A percentile compares a stretch with the other conserved stretches of the same genome.
Evolutionary conservation across 2,888 invertebrate species (phyloP).

Genomic region (Stenurella melanura): DNA sequence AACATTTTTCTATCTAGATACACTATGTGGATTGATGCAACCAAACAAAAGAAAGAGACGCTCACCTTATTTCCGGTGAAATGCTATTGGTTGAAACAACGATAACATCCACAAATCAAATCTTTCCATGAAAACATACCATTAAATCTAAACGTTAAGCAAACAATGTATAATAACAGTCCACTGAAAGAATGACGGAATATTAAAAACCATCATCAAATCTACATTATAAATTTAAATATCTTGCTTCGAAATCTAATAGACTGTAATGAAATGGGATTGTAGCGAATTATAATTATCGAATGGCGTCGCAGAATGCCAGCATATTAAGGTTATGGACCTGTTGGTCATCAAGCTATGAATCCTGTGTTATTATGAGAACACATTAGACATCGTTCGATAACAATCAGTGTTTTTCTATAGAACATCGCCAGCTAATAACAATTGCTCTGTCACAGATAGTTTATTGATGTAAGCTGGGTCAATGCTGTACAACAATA

Average conservation of each 20-base stretch:
- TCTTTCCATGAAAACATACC: constrained; percentile 51
- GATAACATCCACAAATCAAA: constrained; percentile 64
- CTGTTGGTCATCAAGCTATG: constrained; percentile 66
- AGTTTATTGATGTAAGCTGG: not conserved
- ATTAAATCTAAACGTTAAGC: constrained; percentile 49
- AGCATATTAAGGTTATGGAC: constrained; percentile 64
- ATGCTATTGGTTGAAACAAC: constrained; percentile 63
- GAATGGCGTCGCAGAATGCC: constrained; percentile 48
- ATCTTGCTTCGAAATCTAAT: constrained; percentile 48
- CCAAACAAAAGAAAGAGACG: constrained; percentile 47
- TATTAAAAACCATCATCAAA: constrained; percentile 46
- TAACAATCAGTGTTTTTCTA: constrained; percentile 59
- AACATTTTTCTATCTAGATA: not conserved
- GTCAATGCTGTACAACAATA: constrained; percentile 3
- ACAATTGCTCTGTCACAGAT: constrained; percentile 39
- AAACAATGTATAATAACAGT: constrained; percentile 41
- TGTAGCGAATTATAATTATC: constrained; percentile 53
- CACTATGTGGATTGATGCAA: not conserved
- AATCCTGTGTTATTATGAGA: constrained; percentile 64
- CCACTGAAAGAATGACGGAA: constrained; percentile 36
- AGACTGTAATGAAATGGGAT: constrained; percentile 38
- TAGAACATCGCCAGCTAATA: constrained; percentile 44
- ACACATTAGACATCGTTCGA: constrained; percentile 58
- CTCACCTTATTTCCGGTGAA: constrained; percentile 65
- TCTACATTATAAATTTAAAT: constrained; percentile 47